Evolutionary conservation across 2,888 invertebrate species (phyloP).

Genomic region (Atethmia centrago): DNA sequence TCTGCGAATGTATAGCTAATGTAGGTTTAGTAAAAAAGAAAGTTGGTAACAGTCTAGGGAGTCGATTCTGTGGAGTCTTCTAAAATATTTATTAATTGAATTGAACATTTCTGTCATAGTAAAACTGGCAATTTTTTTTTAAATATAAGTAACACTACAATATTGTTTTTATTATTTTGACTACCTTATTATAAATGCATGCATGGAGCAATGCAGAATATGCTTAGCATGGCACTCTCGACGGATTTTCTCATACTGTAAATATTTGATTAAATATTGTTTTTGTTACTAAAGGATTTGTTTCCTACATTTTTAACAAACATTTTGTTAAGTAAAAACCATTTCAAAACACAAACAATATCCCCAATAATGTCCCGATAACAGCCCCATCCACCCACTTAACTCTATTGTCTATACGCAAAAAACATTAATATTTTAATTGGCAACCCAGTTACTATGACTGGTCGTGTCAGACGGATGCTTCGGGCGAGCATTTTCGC

Average conservation of each 20-base stretch:
- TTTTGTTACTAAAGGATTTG: neutral
- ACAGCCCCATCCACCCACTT: constrained; percentile 61
- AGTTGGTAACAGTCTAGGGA: no score
- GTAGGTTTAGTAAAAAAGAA: no score
- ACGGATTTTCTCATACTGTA: neutral
- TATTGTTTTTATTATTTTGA: no score
- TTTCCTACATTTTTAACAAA: neutral
- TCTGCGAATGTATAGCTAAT: no score
- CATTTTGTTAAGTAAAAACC: neutral
- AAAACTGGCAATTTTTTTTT: no score
- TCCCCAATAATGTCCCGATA: constrained; percentile 7
- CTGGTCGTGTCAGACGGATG: constrained; percentile 88
- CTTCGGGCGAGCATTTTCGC: constrained; percentile 86
- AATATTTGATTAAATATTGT: neutral
- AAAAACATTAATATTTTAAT: constrained; percentile 62
- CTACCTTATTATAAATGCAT: no score
- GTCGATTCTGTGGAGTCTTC: no score
- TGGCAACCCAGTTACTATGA: constrained; percentile 85
- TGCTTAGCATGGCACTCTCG: no score
- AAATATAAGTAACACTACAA: no score
- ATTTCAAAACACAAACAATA: constrained; percentile 3
- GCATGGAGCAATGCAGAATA: neutral
- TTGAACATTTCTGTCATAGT: no score
- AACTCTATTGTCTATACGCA: constrained; percentile 64
- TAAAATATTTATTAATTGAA: no score